Evolutionary conservation across 2,797 vertebrate species (phyloP), one percentile per base, ranked within the genome.

Genomic region (Ceryle rudis): DNA sequence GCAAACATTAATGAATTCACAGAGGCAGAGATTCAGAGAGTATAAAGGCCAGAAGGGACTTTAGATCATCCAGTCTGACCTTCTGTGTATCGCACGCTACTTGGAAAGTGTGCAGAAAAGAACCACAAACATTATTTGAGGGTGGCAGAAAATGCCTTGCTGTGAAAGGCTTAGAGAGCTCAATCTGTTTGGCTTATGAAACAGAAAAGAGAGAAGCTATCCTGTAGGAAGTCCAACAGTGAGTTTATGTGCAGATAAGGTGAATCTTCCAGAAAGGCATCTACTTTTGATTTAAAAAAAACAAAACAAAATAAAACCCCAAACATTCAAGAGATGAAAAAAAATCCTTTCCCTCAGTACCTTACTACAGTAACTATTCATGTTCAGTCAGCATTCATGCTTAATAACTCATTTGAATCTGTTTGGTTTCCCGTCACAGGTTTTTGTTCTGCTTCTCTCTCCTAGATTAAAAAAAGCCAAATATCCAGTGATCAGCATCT

Each of bases 1-100:
- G 74, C 78, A 95, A 95, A 93, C 96, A 85, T 78, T 96, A 96
- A 96, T 95, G 96, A 97, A 95, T 96, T 89, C 95, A 92, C 86
- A 95, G 94, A 96, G 93, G 86, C 94, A 95, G 74, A 91, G 92
- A 93, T 81, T 95, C 91, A 91, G 94, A 86, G 88, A 93, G 86
- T 46, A 91, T 88, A 95, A 96, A 96, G 93, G 93, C 95, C 95
- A 97, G 95, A 96, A 96, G 90, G 95, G 96, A 96, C 96, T 96
- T 97, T 54, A 95, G 92, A 93, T 96, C 95, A 95, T 95, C 94
- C 81, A 91, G 91, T 47, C 79, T 95, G 96, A 97, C 95, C 95
- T 96, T 93, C 91, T 72, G 94, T 4, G 3, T 83, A 46, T 78
- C 0, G 79, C 95, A 88, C 21, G 75, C 94, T 89, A 92, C 93